Evolutionary conservation across 1,140 invertebrate genomes (phyloP), one percentile per base, ranked within the genome.

Genomic region (Macrotrachela quadricornifera): DNA sequence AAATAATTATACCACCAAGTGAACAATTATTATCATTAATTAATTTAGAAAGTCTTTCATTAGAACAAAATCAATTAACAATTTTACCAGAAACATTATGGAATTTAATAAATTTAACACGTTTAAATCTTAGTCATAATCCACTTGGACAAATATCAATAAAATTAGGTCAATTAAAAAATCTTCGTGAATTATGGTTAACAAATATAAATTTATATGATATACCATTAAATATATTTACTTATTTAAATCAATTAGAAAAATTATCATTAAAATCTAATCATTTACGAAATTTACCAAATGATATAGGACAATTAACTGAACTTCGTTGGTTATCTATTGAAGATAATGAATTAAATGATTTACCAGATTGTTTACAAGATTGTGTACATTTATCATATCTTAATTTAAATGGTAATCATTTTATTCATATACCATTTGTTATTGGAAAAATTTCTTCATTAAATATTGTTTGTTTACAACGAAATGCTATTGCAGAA

Each of bases 51-150:
- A 64, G 66, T 48, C 55, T 68, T 1, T 59, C 60, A n/a, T 50
- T 68, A 10, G 63, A 66, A 54, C 59, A 64, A 56, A 67, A 67
- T 39, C 59, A 63, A 47, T 51, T 67, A 37, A 64, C 66, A 15
- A 59, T 67, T 56, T 47, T 68, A 17, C 65, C 64, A 16, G 51
- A 57, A 10, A 61, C 57, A 16, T 57, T 65, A 17, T 54, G 57
- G 13, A 60, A 57, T 37, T 54, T 68, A 15, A 55, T 49, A 21
- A 60, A 61, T 46, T 58, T 68, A 10, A 60, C 40, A 39, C 61
- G 61, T 51, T 57, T 68, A 9, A 67, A 61, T 57, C 42, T 60
- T 13, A 65, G 62, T 56, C 51, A 59, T 40, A 68, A 68, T 55
- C 61, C 59, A 11, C 49, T 68, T 4, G 59, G 60, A 46, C 40